Evolutionary conservation across 2,888 invertebrate species (phyloP), one percentile per base, ranked within the genome.

Genomic region (Ctena decussata): DNA sequence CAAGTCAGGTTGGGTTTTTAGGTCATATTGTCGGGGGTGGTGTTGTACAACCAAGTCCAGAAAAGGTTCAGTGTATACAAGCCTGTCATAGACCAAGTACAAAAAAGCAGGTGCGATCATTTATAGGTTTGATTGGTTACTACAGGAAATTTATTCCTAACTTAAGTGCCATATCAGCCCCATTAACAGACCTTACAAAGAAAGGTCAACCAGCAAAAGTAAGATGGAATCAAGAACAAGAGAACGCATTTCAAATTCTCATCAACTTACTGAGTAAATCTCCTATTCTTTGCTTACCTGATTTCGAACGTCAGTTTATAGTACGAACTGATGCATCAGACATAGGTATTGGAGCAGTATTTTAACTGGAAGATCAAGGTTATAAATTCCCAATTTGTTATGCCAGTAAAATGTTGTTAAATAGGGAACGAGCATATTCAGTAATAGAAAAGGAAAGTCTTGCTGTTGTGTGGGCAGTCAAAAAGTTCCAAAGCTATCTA

Each of bases 311-410:
- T 32, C 78, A 84, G 11, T 90, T 90, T 41, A 84, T 89, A 21
- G 77, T 93, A 12, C 70, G 81, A 39, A 88, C 89, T 11, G 92
- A 93, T 81, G 93, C 91, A 0, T 90, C 90, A 35, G 76, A 79
- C n/a, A 74, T 74, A 11, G 93, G 91, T 6, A 69, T 92, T 15
- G 93, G 92, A 0, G 89, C 90, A 0, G 91, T 89, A 0, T 85
- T 93, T 18, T 65, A 90, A 69, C 93, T 90, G 35, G 49, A 71
- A 12, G 41, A 74, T 11, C 82, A 77, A 15, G 85, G 84, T 11
- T 35, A 65, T 0, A 80, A 83, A 35, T 57, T 78, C 2, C 92
- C 90, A 5, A 86, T 93, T 0, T 91, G 91, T 35, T 94, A 92
- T 81, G 88, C 89, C 15, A 92, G 93, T 70, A 79, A 86, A 27